Conservation (phyloP, 1,140 invertebrate genomes). For the Goniozus legneri region DNA sequence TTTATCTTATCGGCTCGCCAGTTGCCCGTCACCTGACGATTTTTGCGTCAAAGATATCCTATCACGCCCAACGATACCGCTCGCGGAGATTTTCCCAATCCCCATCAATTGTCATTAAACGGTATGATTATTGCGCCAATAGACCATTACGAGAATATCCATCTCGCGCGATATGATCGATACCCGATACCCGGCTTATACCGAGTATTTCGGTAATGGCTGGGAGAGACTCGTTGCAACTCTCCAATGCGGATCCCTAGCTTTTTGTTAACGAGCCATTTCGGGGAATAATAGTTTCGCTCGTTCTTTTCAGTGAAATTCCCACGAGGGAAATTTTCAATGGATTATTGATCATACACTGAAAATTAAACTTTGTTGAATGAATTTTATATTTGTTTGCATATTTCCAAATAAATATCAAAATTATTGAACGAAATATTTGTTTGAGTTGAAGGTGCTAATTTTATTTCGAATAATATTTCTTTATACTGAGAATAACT, state of each 20-base stretch:
- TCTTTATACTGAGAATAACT: neutral
- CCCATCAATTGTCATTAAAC: conserved; percentile 54
- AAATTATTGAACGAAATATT: too few species aligned
- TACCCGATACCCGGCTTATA: conserved; percentile 32
- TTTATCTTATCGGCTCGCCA: too few species aligned
- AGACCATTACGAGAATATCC: conserved; percentile 29
- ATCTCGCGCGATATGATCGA: conserved; percentile 35
- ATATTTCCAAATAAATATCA: too few species aligned
- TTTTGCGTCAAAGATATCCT: too few species aligned
- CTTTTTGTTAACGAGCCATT: conserved; percentile 21
- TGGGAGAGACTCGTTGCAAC: conserved; percentile 17
- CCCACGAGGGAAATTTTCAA: too few species aligned
- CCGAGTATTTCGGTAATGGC: conserved; percentile 42
- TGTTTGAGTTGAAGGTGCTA: too few species aligned
- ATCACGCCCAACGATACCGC: too few species aligned
- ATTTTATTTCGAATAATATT: too few species aligned
- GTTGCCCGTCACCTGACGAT: too few species aligned
- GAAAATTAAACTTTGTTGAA: too few species aligned
- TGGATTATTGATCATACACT: too few species aligned
- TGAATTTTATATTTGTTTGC: too few species aligned
- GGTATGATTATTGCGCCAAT: conserved; percentile 46
- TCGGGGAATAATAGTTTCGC: conserved; percentile 8
- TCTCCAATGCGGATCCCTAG: conserved; percentile 2
- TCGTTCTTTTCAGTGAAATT: neutral
- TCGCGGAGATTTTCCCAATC: conserved; percentile 39